Base-by-base conservation (phyloP, 2,797 vertebrate species). In the Danio aesculapii region DNA sequence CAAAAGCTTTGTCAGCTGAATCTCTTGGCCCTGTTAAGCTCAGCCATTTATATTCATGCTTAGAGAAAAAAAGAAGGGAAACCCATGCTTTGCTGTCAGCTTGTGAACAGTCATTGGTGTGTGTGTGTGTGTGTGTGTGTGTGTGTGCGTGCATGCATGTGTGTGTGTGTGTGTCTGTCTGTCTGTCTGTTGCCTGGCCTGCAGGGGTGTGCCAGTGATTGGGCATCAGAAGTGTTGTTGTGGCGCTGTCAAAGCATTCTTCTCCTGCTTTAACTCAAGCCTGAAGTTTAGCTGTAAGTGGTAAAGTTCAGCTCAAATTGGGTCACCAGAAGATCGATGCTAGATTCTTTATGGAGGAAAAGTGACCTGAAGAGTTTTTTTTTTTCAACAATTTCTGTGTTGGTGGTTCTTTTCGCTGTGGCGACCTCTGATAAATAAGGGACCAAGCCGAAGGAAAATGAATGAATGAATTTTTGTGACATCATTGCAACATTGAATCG, bases 51-150 rank as follows among this genome's bases (percentile, higher is more conserved):
- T 67, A 19, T 66, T 72, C 70, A 43, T 13, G 10, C 69, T 67
- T 9, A 43, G 6, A 68, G 75, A 83, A 66, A 17, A n/a, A 69
- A 69, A 73, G 55, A 71, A 68, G 55, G 70, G 46, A 74, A 83
- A 39, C 50, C 81, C 67, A 14, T 77, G 59, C 50, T 79, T 46
- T 52, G 81, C 76, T 79, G 76, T 83, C 81, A 83, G 76, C 69
- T 66, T 52, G 62, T 41, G 47, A 72, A 79, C 41, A 61, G 69
- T 73, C 53, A 59, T 8, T 8, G 5, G 47, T 12, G 61, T 46
- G 19, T 13, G 13, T 8, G 5, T 67, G 58, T 64, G 49, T 8
- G 30, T 30, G 30, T 30, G 30, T 30, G 30, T 30, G 30, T 30
- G 30, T 30, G 30, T 30, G 30, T 30, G 30, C 3, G 30, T 30